These are phyloP conservation scores for Cantharis nigra DNA, from an alignment of 2,888 invertebrate species.

Conservation along the genomic window DNA sequence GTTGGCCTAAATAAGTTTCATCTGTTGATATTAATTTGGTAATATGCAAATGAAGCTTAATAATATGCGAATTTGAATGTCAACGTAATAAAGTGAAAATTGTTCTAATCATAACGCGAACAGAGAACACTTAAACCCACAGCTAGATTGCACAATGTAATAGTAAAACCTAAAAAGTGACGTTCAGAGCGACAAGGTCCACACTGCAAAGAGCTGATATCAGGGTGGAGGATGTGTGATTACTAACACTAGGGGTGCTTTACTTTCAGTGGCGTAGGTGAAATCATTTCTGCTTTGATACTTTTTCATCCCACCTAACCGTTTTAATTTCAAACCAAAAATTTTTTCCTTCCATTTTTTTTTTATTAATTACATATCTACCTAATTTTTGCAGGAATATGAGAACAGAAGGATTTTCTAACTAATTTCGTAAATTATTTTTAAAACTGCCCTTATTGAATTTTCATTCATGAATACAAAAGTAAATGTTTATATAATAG, in stretches of 20 bases:
- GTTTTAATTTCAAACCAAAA: background rate
- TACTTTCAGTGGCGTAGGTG: constrained; percentile 16
- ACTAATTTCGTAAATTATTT: too few relatives aligned
- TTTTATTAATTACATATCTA: background rate
- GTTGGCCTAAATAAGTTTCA: background rate
- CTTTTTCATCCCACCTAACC: background rate
- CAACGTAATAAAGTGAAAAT: constrained; percentile 22
- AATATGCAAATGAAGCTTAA: background rate
- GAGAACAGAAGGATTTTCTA: too few relatives aligned
- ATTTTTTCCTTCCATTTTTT: background rate
- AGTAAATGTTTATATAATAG: too few relatives aligned
- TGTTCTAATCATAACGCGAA: constrained; percentile 26
- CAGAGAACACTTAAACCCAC: constrained; percentile 21
- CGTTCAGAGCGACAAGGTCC: constrained; percentile 38
- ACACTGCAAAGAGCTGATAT: constrained; percentile 42
- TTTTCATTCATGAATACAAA: too few relatives aligned
- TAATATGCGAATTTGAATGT: constrained; percentile 15
- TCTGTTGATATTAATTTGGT: background rate
- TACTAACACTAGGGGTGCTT: constrained; percentile 28
- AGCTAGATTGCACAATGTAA: constrained; percentile 28
- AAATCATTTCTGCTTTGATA: background rate
- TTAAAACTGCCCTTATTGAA: too few relatives aligned
- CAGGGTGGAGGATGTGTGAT: constrained; percentile 33
- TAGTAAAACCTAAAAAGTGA: constrained; percentile 37
- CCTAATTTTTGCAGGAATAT: too few relatives aligned